A percentile compares a stretch with the other conserved stretches of the same genome.
These are phyloP conservation scores for Archivesica marissinica DNA, from an alignment of 1,140 invertebrate species.

Conservation along the genomic window DNA sequence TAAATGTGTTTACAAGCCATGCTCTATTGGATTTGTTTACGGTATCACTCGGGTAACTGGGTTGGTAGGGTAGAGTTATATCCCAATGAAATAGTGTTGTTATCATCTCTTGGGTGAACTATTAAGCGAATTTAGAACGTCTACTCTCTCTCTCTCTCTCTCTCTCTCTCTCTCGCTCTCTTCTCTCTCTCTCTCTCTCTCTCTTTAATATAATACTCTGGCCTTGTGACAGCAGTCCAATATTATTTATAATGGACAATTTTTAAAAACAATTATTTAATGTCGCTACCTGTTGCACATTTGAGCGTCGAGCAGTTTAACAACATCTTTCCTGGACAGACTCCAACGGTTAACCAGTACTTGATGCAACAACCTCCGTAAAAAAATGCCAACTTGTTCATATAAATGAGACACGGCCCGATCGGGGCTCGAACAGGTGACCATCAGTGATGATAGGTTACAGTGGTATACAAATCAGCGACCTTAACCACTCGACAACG, in stretches of 20 bases:
- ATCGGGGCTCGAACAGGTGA: too few species aligned
- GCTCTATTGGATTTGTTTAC: constrained; percentile 18
- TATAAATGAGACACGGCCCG: too few species aligned
- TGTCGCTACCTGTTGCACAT: too few species aligned
- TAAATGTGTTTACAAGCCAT: constrained; percentile 3
- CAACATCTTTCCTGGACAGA: too few species aligned
- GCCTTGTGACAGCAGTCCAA: background rate
- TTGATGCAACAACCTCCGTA: too few species aligned
- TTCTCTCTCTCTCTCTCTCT: background rate
- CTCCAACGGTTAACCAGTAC: too few species aligned
- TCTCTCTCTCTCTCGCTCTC: background rate
- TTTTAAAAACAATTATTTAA: background rate
- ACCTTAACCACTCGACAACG: too few species aligned
- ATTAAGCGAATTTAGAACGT: background rate
- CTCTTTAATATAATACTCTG: background rate
- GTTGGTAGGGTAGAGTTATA: background rate
- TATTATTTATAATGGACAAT: background rate
- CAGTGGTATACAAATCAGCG: too few species aligned
- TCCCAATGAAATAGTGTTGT: background rate
- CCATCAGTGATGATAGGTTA: too few species aligned
- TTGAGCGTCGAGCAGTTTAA: too few species aligned
- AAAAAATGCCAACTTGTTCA: too few species aligned
- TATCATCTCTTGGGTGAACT: background rate
- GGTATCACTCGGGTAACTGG: background rate
- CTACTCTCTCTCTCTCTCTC: background rate